Evolutionary conservation across 2,888 invertebrate genomes (phyloP).

Genomic region (Xestia xanthographa): DNA sequence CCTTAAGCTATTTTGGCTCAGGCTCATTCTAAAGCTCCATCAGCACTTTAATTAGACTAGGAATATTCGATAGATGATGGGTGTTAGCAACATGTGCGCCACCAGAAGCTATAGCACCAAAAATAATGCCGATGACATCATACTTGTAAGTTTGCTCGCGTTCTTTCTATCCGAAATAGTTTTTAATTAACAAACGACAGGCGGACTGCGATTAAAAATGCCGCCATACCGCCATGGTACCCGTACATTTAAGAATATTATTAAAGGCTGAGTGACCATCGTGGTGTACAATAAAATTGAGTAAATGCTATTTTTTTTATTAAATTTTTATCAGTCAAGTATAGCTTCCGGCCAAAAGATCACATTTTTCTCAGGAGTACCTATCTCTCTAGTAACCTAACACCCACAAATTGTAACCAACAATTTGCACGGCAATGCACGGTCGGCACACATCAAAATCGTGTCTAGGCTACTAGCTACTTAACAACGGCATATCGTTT

Average conservation of each 20-base stretch:
- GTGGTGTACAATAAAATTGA: neutral
- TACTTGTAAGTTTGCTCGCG: conserved; percentile 52
- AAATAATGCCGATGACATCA: conserved; percentile 87
- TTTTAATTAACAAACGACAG: conserved; percentile 16
- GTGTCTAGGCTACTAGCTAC: neutral
- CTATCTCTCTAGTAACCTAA: neutral
- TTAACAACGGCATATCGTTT: neutral
- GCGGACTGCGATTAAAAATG: conserved; percentile 3
- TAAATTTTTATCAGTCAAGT: neutral
- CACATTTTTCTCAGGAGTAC: neutral
- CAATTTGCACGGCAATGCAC: neutral
- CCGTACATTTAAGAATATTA: neutral
- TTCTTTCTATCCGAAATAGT: conserved; percentile 40
- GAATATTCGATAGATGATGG: conserved; percentile 35
- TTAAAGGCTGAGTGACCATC: neutral
- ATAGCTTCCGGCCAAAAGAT: neutral
- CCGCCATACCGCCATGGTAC: neutral
- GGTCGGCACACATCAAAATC: neutral
- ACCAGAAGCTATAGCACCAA: conserved; percentile 69
- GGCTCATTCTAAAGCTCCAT: conserved; percentile 28
- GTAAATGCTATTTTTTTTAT: neutral
- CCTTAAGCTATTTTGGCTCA: conserved; percentile 13
- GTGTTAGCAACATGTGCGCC: conserved; percentile 58
- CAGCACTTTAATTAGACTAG: conserved; percentile 51
- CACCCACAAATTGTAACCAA: neutral